phyloP scores from a whole-genome alignment of 2,113 vertebrate species.

The Muscicapa adusta region DNA sequence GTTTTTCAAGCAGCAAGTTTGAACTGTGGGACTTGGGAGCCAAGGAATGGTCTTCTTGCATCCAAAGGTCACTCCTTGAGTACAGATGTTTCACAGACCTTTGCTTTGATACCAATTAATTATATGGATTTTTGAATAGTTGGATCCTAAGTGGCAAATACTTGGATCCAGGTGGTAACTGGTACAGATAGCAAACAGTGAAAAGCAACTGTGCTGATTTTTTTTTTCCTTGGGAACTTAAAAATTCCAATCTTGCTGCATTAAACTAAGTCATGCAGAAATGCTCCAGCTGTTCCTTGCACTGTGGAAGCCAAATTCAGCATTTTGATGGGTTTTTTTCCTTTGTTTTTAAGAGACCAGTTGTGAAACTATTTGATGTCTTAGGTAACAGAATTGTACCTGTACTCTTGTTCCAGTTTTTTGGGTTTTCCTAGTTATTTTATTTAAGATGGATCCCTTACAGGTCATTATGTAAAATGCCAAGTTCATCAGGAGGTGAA shows the following conservation, averaged over 20 bases:
- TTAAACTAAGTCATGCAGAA: constrained; percentile 69
- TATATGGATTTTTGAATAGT: background rate
- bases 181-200: constrained; percentile 35
- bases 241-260: constrained; percentile 65
- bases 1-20: background rate
- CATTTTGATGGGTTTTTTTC: background rate
- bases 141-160: constrained; percentile 3
- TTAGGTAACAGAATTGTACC: constrained; percentile 14
- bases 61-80: background rate
- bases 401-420: background rate
- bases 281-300: constrained; percentile 66
- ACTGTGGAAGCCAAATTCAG: constrained; percentile 47
- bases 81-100: background rate
- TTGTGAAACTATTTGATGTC: constrained; percentile 25
- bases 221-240: constrained; percentile 53
- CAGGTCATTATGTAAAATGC: background rate
- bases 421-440: background rate
- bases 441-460: background rate
- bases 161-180: constrained; percentile 26
- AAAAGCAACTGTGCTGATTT: constrained; percentile 9
- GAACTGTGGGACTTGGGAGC: background rate
- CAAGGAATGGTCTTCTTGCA: background rate
- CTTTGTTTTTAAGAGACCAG: constrained; percentile 35
- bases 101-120: background rate
- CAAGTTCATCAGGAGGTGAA: background rate